Percentiles rank a stretch among this genome's conserved stretches.
phyloP scores from a whole-genome alignment of 2,888 invertebrate species.

The Habroteleia sp. region DNA sequence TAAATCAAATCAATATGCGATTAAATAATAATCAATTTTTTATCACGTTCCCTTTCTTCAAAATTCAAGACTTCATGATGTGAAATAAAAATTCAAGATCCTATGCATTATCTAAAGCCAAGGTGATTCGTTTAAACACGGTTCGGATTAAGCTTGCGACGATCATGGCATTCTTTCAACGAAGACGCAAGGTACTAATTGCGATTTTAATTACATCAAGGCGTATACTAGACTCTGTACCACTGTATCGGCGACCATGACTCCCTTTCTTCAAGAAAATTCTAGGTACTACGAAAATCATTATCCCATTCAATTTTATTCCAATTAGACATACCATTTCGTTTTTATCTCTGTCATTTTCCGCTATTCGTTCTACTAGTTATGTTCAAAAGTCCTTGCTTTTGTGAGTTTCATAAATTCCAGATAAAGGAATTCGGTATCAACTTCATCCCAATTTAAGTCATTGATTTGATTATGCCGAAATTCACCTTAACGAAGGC shows the following conservation, averaged over 20 bases:
- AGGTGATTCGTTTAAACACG: slow-evolving; percentile 12
- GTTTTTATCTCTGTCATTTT: slow-evolving; percentile 6
- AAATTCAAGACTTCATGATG: no score
- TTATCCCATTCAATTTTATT: slow-evolving; percentile 21
- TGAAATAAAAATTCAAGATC: no score
- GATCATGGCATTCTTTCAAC: slow-evolving; percentile 31
- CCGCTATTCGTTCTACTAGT: slow-evolving; percentile 6
- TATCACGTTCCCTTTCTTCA: no score
- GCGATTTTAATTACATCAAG: slow-evolving; percentile 48
- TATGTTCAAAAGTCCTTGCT: no score
- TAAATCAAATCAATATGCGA: no score
- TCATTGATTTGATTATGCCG: no score
- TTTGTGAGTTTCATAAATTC: no score
- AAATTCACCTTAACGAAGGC: no score
- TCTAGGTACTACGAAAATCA: slow-evolving; percentile 52
- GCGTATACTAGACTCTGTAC: slow-evolving; percentile 29
- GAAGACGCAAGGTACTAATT: slow-evolving; percentile 38
- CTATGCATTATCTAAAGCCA: no score
- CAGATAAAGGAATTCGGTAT: no score
- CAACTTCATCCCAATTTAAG: no score
- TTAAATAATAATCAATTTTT: no score
- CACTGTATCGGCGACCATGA: slow-evolving; percentile 44
- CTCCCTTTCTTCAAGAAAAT: slow-evolving; percentile 50
- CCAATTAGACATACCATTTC: slow-evolving; percentile 3
- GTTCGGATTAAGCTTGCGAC: slow-evolving; percentile 12